Percentiles rank a stretch among this genome's conserved stretches.
phyloP scores from a whole-genome alignment of 2,113 vertebrate genomes.

The Colinus virginianus region DNA sequence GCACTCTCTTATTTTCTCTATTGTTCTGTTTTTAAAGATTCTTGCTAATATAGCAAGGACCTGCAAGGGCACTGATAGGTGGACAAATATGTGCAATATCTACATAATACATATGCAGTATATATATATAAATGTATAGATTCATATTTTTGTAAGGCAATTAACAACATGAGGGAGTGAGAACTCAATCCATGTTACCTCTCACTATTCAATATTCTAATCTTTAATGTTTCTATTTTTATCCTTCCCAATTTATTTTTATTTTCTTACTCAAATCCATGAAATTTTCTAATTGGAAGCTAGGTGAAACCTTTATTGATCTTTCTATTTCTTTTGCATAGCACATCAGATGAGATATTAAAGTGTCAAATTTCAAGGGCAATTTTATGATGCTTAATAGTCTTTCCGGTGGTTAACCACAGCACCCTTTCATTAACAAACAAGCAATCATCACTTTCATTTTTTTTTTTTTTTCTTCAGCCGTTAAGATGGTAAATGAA shows the following conservation, averaged over 20 bases:
- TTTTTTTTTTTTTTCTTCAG: slow-evolving; percentile 41
- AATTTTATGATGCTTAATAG: slow-evolving; percentile 68
- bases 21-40: neutral
- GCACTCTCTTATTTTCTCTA: neutral
- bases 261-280: neutral
- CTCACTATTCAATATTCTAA: neutral
- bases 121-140: neutral
- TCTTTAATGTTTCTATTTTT: slow-evolving; percentile 5
- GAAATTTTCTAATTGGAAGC: slow-evolving; percentile 12
- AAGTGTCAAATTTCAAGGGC: slow-evolving; percentile 65
- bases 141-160: neutral
- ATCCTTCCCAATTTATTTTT: neutral
- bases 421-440: slow-evolving; percentile 69
- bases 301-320: slow-evolving; percentile 31
- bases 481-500: slow-evolving; percentile 69
- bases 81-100: neutral
- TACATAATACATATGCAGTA: neutral
- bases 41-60: neutral
- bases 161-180: neutral
- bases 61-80: neutral
- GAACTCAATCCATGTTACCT: neutral
- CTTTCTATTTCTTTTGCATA: neutral
- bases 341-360: slow-evolving; percentile 24
- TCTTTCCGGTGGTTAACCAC: slow-evolving; percentile 69
- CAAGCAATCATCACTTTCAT: slow-evolving; percentile 56